Base-by-base conservation (phyloP, 2,888 invertebrate genomes). In the Yponomeuta malinellus region DNA sequence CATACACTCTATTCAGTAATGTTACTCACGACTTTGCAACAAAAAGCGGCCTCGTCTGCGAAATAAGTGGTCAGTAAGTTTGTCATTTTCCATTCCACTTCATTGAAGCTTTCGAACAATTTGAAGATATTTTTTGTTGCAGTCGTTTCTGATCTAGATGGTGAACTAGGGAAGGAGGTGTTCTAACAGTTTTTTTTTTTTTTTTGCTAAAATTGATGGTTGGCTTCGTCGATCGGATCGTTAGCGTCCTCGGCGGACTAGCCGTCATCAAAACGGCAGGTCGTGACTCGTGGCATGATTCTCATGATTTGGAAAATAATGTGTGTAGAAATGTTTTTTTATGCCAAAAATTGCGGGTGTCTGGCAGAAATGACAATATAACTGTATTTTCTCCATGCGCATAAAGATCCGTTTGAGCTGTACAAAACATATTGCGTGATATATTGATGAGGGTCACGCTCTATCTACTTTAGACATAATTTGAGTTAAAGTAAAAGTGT, bases 231-330 rank as follows among this genome's bases (percentile, higher is more conserved):
- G 52, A 59, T 59, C 15, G 12, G 31, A 65, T 65, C 65, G 31
- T 65, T 65, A 65, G 65, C 29, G 65, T 33, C 65, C n/a, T 31
- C 29, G 10, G 33, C 65, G 31, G 33, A 65, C 65, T 33, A 12
- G 52, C 15, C 52, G 52, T 59, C 52, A 59, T 59, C 52, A 59
- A 59, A 59, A 59, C 52, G 52, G 52, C 10, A 33, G 65, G 65
- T 65, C 65, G 33, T 29, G 65, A 10, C 65, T 65, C 65, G 33
- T 29, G 65, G 31, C 65, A 65, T 29, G 65, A 65, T 65, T 65
- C 65, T 29, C 65, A 65, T 65, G 65, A 15, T 59, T 59, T 59
- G 6, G 3, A 15, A 59, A 59, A 12, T 59, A 43, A 59, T 59
- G 6, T 59, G 52, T 15, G 52, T 12, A 12, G 52, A 59, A 59